A percentile compares a stretch with the other conserved stretches of the same genome.
phyloP scores from a whole-genome alignment of 1,140 invertebrate genomes.

The Macrostomum lignano region DNA sequence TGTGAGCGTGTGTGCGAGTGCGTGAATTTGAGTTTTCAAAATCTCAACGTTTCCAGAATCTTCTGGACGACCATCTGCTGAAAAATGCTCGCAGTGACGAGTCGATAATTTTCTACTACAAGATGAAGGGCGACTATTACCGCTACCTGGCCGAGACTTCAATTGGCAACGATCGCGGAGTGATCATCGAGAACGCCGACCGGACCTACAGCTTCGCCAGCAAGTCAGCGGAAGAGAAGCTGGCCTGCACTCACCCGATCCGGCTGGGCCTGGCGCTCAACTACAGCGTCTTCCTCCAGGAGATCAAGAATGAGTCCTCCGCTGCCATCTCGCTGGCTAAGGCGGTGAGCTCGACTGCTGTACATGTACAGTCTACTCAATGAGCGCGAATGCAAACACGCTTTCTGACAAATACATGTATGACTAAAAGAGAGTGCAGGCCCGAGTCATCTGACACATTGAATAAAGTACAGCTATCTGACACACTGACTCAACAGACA shows the following conservation, averaged over 20 bases:
- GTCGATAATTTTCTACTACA: constrained; percentile 92
- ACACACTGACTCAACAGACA: too few relatives aligned
- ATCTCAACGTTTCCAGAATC: constrained; percentile 47
- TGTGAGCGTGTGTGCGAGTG: too few relatives aligned
- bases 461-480: too few relatives aligned
- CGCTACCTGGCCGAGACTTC: constrained; percentile 87
- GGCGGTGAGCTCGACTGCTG: too few relatives aligned
- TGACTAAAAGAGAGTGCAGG: too few relatives aligned
- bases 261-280: constrained; percentile 11
- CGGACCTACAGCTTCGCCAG: constrained; percentile 8
- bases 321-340: constrained; percentile 9
- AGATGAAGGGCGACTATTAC: constrained; percentile 99
- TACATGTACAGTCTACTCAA: too few relatives aligned
- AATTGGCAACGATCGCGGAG: constrained; percentile 59
- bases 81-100: constrained; percentile 80
- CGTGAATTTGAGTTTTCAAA: too few relatives aligned
- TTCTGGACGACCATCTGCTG: constrained; percentile 80
- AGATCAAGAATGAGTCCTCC: constrained; percentile 9
- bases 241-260: constrained; percentile 9
- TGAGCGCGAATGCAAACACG: too few relatives aligned
- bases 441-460: too few relatives aligned
- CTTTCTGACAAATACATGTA: too few relatives aligned
- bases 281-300: constrained; percentile 12
- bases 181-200: constrained; percentile 53
- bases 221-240: constrained; percentile 8